These are phyloP conservation scores for Pollimyrus isidori DNA, from an alignment of 2,113 vertebrate species.

Conservation along the genomic window DNA sequence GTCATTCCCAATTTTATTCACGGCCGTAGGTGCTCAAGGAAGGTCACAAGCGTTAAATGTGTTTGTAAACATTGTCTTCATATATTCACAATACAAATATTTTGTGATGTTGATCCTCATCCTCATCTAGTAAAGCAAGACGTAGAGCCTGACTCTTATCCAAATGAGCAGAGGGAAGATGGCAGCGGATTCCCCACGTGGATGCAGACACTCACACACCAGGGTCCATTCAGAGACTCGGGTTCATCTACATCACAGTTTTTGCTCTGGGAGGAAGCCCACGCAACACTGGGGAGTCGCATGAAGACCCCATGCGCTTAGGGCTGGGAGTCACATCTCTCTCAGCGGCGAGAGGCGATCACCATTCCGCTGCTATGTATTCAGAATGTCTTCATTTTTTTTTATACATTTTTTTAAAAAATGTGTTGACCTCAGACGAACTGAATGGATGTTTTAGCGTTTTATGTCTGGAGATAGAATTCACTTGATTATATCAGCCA, in stretches of 20 bases:
- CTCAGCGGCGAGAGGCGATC: neutral
- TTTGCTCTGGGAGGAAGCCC: neutral
- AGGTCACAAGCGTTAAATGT: neutral
- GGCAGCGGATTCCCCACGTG: neutral
- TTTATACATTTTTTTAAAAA: neutral
- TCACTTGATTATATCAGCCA: slow-evolving; percentile 68
- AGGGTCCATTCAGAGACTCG: neutral
- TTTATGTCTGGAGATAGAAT: slow-evolving; percentile 54
- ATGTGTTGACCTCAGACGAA: neutral
- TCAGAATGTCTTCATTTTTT: neutral
- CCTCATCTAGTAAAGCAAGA: neutral
- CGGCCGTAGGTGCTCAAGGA: neutral
- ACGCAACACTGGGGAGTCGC: neutral
- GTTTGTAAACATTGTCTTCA: neutral
- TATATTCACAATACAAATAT: neutral
- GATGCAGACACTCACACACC: neutral
- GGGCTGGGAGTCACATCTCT: neutral
- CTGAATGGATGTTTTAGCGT: neutral
- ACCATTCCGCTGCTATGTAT: no score
- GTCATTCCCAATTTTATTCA: no score
- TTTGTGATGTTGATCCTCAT: neutral
- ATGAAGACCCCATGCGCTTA: neutral
- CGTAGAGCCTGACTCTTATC: neutral
- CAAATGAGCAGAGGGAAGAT: neutral
- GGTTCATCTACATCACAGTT: neutral